These are phyloP conservation scores for Hypolimnas misippus DNA, from an alignment of 2,888 invertebrate species.

Conservation along the genomic window DNA sequence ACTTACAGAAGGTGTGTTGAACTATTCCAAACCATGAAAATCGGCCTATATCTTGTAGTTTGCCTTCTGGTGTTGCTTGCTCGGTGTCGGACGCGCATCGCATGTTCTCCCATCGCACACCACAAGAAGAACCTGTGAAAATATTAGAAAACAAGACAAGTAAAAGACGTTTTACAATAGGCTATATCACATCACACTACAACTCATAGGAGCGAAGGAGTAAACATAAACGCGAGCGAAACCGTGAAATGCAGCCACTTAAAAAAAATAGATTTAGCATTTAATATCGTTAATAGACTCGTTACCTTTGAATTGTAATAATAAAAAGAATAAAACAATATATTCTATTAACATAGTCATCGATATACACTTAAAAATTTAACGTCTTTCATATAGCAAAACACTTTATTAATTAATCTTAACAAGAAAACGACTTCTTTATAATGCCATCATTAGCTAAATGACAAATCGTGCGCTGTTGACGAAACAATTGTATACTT, in stretches of 20 bases:
- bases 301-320: conserved; percentile 5
- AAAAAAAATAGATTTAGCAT: too few relatives aligned
- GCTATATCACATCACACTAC: too few relatives aligned
- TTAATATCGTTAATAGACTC: neutral
- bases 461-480: neutral
- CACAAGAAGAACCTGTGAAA: conserved; percentile 1
- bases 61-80: conserved; percentile 52
- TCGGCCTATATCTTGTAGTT: conserved; percentile 51
- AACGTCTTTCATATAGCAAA: too few relatives aligned
- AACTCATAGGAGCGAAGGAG: too few relatives aligned
- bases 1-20: conserved; percentile 63
- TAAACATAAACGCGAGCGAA: too few relatives aligned
- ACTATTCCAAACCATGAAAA: conserved; percentile 69
- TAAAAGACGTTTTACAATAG: neutral
- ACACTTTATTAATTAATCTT: too few relatives aligned
- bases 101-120: conserved; percentile 50
- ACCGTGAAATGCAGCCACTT: too few relatives aligned
- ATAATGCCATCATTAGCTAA: neutral
- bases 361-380: neutral
- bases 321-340: neutral
- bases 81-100: conserved; percentile 54
- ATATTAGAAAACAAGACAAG: neutral
- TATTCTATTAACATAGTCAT: neutral
- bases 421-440: neutral
- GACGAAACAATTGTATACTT: neutral